phyloP scores from a whole-genome alignment of 2,113 vertebrate genomes.

The Oenanthe melanoleuca region DNA sequence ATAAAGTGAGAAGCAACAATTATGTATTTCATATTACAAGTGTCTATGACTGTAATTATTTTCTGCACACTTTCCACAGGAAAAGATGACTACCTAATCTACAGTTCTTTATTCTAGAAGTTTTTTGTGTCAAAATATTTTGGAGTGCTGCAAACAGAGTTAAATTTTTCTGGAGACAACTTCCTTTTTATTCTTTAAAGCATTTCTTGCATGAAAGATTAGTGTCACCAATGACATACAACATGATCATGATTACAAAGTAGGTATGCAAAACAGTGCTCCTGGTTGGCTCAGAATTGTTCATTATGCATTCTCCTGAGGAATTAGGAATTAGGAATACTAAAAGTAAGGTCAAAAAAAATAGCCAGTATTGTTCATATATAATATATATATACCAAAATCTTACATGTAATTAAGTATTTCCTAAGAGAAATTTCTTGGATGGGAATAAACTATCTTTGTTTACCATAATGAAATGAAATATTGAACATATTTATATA shows the following conservation, averaged over 20 bases:
- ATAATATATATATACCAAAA: neutral
- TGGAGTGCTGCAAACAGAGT: neutral
- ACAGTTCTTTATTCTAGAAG: neutral
- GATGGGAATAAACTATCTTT: neutral
- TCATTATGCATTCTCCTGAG: neutral
- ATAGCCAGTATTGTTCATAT: neutral
- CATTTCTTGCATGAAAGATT: neutral
- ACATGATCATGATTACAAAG: neutral
- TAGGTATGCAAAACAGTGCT: neutral
- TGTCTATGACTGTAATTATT: conserved; percentile 21
- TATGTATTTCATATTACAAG: neutral
- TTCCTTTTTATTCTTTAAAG: conserved; percentile 8
- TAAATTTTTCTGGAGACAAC: neutral
- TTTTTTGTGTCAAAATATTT: neutral
- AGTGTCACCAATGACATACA: neutral
- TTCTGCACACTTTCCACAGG: neutral
- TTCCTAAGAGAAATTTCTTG: neutral
- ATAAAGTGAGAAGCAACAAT: conserved; percentile 5
- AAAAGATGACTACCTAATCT: neutral
- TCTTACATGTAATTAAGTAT: neutral
- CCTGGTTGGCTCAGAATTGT: neutral
- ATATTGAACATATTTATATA: neutral
- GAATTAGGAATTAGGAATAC: neutral
- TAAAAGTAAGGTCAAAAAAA: neutral
- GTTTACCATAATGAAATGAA: neutral